Evolutionary conservation across 2,888 invertebrate genomes (phyloP).

Genomic region (Patella pellucida): DNA sequence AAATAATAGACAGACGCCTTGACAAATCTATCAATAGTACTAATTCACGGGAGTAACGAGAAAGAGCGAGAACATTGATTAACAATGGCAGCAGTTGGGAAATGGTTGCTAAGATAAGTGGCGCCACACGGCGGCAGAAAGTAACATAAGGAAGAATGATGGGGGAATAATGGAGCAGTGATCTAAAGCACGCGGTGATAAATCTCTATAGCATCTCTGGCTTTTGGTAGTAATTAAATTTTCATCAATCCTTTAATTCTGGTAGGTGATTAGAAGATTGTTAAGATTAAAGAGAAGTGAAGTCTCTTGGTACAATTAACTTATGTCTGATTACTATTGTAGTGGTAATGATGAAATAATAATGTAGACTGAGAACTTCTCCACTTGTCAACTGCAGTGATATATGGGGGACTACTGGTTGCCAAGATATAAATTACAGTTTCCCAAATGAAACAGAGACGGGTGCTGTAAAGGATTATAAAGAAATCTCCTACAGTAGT

Average conservation of each 20-base stretch:
- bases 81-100: slow-evolving; percentile 11
- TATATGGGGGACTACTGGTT: too few relatives aligned
- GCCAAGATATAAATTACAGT: too few relatives aligned
- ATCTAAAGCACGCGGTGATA: not conserved
- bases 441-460: too few relatives aligned
- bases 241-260: slow-evolving; percentile 3
- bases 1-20: slow-evolving; percentile 3
- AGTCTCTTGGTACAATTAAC: not conserved
- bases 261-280: too few relatives aligned
- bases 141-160: slow-evolving; percentile 6
- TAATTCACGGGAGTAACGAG: slow-evolving; percentile 10
- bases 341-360: too few relatives aligned
- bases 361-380: too few relatives aligned
- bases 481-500: too few relatives aligned
- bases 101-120: slow-evolving; percentile 12
- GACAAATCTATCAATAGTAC: slow-evolving; percentile 10
- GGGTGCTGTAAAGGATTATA: too few relatives aligned
- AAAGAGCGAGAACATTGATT: slow-evolving; percentile 12
- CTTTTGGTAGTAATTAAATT: not conserved
- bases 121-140: slow-evolving; percentile 9
- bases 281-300: too few relatives aligned
- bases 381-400: too few relatives aligned
- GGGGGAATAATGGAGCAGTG: not conserved
- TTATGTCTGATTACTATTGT: not conserved
- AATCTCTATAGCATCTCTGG: not conserved